These are phyloP conservation scores for Tetropium fuscum DNA, from an alignment of 2,888 invertebrate species.

Conservation along the genomic window DNA sequence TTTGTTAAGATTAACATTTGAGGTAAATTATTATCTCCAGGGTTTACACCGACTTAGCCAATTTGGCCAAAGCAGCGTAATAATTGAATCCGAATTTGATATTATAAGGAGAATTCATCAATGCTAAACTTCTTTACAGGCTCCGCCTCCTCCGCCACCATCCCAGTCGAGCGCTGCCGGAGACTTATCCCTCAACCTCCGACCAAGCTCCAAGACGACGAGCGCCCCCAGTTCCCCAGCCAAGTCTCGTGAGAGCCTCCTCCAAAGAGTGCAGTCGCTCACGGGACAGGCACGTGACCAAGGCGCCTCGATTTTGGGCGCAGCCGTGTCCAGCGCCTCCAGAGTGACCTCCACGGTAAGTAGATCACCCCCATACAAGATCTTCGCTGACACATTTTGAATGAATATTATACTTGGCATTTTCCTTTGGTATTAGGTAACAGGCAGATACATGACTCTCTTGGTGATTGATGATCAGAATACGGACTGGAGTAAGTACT, in stretches of 20 bases:
- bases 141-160: constrained; percentile 69
- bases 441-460: constrained; percentile 72
- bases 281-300: constrained; percentile 70
- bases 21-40: too few relatives aligned
- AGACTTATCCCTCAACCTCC: constrained; percentile 73
- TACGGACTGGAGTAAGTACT: constrained; percentile 99
- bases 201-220: constrained; percentile 78
- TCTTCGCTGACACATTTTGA: too few relatives aligned
- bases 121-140: too few relatives aligned
- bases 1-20: too few relatives aligned
- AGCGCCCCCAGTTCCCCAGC: constrained; percentile 97
- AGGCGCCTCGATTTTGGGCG: constrained; percentile 72
- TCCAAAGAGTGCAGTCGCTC: constrained; percentile 91
- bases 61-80: too few relatives aligned
- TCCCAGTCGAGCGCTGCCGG: constrained; percentile 58
- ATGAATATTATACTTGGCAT: too few relatives aligned
- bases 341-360: constrained; percentile 65
- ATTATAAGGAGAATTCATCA: too few relatives aligned
- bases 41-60: too few relatives aligned
- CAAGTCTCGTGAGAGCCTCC: constrained; percentile 88
- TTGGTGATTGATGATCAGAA: constrained; percentile 97
- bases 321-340: constrained; percentile 81
- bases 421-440: constrained; percentile 34
- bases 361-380: too few relatives aligned
- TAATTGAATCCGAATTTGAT: too few relatives aligned